These are phyloP conservation scores for Amphibalanus amphitrite DNA, from an alignment of 1,140 invertebrate genomes.

Conservation along the genomic window DNA sequence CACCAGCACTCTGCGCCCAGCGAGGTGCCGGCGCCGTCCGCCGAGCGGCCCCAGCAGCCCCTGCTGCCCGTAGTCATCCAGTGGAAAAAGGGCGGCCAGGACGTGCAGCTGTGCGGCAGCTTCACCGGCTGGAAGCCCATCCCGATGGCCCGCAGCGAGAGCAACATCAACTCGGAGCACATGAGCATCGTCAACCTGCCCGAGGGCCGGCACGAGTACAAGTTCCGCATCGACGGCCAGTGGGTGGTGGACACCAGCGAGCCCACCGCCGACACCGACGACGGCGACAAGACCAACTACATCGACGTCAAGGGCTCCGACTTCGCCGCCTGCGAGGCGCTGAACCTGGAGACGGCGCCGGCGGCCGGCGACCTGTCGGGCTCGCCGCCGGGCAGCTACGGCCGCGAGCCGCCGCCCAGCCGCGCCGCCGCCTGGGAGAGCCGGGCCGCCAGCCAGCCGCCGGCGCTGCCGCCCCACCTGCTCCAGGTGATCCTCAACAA, in stretches of 20 bases:
- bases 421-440: background rate
- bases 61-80: slow-evolving; percentile 14
- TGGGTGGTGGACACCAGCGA: slow-evolving; percentile 77
- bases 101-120: slow-evolving; percentile 12
- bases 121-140: slow-evolving; percentile 16
- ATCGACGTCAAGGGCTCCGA: slow-evolving; percentile 81
- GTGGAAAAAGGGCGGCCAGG: slow-evolving; percentile 9
- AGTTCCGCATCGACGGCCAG: slow-evolving; percentile 94
- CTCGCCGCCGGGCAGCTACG: background rate
- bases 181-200: slow-evolving; percentile 81
- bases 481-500: slow-evolving; percentile 98
- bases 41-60: background rate
- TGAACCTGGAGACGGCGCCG: slow-evolving; percentile 46
- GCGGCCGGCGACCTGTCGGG: background rate
- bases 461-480: slow-evolving; percentile 89
- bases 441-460: slow-evolving; percentile 23
- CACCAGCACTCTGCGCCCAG: background rate
- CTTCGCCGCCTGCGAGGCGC: slow-evolving; percentile 94
- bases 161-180: background rate
- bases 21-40: background rate
- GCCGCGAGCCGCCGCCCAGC: background rate
- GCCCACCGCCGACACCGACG: slow-evolving; percentile 70
- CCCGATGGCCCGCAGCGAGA: slow-evolving; percentile 14
- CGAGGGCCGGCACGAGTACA: slow-evolving; percentile 96
- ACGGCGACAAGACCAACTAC: slow-evolving; percentile 80